Conservation (phyloP, 1,140 invertebrate genomes). For the Plectus sambesii region DNA sequence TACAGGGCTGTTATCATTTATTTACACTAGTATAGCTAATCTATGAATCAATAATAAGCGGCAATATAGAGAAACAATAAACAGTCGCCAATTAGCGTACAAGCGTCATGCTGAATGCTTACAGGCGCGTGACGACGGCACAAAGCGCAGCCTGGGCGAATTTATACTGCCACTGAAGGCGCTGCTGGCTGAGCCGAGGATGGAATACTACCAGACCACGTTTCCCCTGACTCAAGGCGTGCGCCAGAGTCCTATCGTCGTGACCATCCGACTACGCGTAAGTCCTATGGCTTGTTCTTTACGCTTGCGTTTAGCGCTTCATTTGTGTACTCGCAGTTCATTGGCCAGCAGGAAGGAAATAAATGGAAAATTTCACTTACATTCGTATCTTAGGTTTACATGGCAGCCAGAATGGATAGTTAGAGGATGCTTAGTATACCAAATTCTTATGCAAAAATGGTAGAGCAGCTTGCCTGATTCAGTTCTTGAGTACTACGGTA, state of each 20-base stretch:
- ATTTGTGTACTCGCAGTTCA: no score
- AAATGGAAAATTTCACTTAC: not conserved
- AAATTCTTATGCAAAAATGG: conserved; percentile 12
- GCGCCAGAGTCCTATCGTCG: conserved; percentile 36
- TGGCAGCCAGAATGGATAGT: conserved; percentile 6
- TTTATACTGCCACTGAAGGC: conserved; percentile 28
- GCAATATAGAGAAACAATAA: no score
- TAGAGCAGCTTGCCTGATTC: no score
- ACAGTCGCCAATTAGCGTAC: no score
- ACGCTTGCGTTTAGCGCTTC: not conserved
- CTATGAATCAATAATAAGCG: no score
- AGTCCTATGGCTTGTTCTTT: conserved; percentile 12
- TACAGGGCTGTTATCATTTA: conserved; percentile 8
- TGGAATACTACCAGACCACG: conserved; percentile 38
- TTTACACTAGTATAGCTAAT: conserved; percentile 29
- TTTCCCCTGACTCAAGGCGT: conserved; percentile 37
- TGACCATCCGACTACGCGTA: conserved; percentile 34
- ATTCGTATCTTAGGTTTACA: conserved; percentile 9
- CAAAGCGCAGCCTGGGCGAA: conserved; percentile 30
- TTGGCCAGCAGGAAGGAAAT: no score
- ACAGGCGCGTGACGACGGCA: conserved; percentile 42
- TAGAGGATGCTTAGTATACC: conserved; percentile 3
- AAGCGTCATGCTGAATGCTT: no score
- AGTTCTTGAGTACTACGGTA: no score
- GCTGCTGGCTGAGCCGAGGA: conserved; percentile 34